phyloP scores from a whole-genome alignment of 2,888 invertebrate species.

The Capitulum mitella region DNA sequence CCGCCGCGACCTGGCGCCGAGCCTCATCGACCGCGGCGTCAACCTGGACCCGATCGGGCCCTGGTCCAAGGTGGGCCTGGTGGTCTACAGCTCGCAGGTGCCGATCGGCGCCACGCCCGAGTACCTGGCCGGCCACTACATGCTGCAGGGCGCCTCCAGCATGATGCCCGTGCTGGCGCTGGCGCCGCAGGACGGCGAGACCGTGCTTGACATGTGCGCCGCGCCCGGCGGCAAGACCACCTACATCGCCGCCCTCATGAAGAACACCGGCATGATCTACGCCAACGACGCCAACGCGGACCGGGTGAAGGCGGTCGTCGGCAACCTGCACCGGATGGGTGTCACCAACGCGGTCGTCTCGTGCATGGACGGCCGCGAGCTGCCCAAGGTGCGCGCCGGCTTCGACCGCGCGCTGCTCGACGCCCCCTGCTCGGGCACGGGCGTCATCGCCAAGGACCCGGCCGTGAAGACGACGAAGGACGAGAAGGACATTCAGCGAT shows the following conservation, averaged over 20 bases:
- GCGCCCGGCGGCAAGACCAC: slow-evolving; percentile 99
- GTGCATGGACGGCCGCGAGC: slow-evolving; percentile 74
- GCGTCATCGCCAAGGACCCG: slow-evolving; percentile 94
- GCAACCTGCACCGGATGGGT: slow-evolving; percentile 93
- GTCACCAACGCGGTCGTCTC: slow-evolving; percentile 87
- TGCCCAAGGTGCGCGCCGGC: slow-evolving; percentile 63
- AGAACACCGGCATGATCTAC: slow-evolving; percentile 91
- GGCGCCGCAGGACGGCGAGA: slow-evolving; percentile 91
- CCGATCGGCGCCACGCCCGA: slow-evolving; percentile 98
- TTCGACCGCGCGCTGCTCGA: slow-evolving; percentile 94
- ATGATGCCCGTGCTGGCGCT: slow-evolving; percentile 96
- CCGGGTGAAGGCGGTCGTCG: slow-evolving; percentile 82
- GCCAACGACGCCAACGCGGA: slow-evolving; percentile 92
- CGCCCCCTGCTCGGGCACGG: slow-evolving; percentile 97
- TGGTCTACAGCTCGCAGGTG: slow-evolving; percentile 87
- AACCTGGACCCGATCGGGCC: slow-evolving; percentile 97
- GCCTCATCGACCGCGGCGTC: slow-evolving; percentile 90
- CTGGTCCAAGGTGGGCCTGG: slow-evolving; percentile 97
- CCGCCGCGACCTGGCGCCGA: slow-evolving; percentile 77
- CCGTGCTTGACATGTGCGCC: slow-evolving; percentile 91
- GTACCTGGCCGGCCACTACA: slow-evolving; percentile 96
- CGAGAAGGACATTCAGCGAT: slow-evolving; percentile 78
- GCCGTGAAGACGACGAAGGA: slow-evolving; percentile 91
- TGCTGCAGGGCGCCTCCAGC: slow-evolving; percentile 86
- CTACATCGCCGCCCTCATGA: slow-evolving; percentile 96